Conservation (phyloP, 2,888 invertebrate species). For the Nemapogon koenigi region DNA sequence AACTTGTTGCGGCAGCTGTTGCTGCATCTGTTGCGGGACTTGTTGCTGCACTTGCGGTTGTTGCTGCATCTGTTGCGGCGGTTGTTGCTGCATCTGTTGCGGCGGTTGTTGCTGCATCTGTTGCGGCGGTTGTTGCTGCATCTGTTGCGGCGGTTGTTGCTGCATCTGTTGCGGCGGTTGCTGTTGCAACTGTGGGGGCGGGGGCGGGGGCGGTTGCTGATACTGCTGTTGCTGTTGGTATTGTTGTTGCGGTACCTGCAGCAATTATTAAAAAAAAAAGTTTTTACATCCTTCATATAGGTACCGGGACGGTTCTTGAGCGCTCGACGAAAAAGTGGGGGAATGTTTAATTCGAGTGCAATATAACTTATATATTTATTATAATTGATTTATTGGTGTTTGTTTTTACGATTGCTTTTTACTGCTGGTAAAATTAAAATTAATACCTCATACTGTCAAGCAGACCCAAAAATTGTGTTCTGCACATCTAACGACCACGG, state of each 20-base stretch:
- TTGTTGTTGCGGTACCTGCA: conserved; percentile 19
- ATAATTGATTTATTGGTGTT: no score
- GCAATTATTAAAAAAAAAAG: conserved; percentile 20
- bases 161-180: conserved; percentile 23
- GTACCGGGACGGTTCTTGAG: no score
- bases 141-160: conserved; percentile 37
- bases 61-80: conserved; percentile 29
- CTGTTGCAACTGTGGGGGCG: conserved; percentile 24
- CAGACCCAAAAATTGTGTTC: no score
- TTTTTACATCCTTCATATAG: no score
- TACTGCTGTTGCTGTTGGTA: conserved; percentile 26
- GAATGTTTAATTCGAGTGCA: no score
- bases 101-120: conserved; percentile 32
- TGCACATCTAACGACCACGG: no score
- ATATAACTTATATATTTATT: no score
- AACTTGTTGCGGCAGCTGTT: conserved; percentile 33
- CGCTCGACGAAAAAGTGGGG: no score
- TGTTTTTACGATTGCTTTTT: no score
- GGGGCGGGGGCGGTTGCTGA: conserved; percentile 31
- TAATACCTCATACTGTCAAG: no score
- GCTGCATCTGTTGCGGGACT: conserved; percentile 22
- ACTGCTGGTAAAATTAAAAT: no score
- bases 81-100: conserved; percentile 34
- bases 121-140: conserved; percentile 25
- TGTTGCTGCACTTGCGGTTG: conserved; percentile 20